These are phyloP conservation scores for Stomorhina lunata DNA, from an alignment of 2,888 invertebrate species.

Conservation along the genomic window DNA sequence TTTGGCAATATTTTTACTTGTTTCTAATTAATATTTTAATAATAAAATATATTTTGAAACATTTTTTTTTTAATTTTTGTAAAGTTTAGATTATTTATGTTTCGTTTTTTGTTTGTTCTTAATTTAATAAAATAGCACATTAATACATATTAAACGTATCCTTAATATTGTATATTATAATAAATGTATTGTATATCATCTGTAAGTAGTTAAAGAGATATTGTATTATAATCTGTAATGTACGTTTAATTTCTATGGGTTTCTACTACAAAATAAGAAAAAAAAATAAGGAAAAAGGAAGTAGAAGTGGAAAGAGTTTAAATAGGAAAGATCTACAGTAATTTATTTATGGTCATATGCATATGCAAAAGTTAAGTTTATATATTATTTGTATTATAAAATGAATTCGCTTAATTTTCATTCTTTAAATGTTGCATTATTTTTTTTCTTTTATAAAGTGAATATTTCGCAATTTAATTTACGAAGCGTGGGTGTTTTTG, in stretches of 20 bases:
- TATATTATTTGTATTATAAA: slow-evolving; percentile 21
- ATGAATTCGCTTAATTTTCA: slow-evolving; percentile 30
- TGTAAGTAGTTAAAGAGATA: background rate
- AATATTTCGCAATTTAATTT: slow-evolving; percentile 47
- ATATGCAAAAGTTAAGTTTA: slow-evolving; percentile 8
- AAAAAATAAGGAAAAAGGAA: background rate
- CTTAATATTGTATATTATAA: slow-evolving; percentile 39
- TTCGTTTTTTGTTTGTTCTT: slow-evolving; percentile 44
- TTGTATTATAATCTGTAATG: slow-evolving; percentile 18
- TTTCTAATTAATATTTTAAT: slow-evolving; percentile 42
- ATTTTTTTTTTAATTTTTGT: slow-evolving; percentile 12
- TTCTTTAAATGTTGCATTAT: slow-evolving; percentile 17
- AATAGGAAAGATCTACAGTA: slow-evolving; percentile 20
- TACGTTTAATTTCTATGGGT: slow-evolving; percentile 49
- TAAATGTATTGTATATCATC: background rate
- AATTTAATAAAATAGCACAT: slow-evolving; percentile 57
- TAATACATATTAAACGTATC: slow-evolving; percentile 46
- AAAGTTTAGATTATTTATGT: slow-evolving; percentile 34
- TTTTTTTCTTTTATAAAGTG: slow-evolving; percentile 11
- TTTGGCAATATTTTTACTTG: slow-evolving; percentile 66
- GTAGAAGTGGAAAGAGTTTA: no score
- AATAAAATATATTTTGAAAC: slow-evolving; percentile 20
- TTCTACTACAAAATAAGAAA: slow-evolving; percentile 49
- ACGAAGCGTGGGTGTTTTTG: slow-evolving; percentile 36
- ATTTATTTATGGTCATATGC: background rate